Base-by-base conservation (phyloP, 2,888 invertebrate species). In the Epicampocera succincta region DNA sequence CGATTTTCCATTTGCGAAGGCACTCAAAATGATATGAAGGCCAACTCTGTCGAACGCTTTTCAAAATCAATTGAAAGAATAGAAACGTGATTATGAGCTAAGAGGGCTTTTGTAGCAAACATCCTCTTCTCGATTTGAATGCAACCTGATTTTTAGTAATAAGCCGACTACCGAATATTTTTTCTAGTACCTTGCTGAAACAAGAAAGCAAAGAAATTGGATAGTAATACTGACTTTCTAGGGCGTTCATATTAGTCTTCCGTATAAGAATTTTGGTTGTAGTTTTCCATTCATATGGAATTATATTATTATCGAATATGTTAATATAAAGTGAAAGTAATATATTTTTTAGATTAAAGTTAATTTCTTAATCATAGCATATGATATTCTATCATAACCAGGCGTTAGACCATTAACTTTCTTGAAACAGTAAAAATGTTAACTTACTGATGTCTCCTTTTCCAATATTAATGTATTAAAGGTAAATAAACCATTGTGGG, bases 161-260 rank as follows among this genome's bases (percentile, higher is more conserved):
- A n/a, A 74, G 19, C 2, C 63, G 21, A 17, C 46, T 66, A 1
- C 54, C 48, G n/a, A 77, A 54, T 6, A 77, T 71, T 52, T 44
- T 50, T 38, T 75, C 29, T 11, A 68, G 17, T 13, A 66, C 9
- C 58, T 69, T 81, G 9, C 56, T 33, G 1, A 81, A 9, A 17
- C 56, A 76, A 3, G 73, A 25, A 11, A 77, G n/a, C 12, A 66
- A 42, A 0, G 42, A 68, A 8, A 76, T 81, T 19, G 61, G 61
- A 9, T n/a, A n/a, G n/a, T 61, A 72, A 1, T 12, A 54, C 9
- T 63, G 63, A 15, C 46, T 38, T 0, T 50, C 33, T 3, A 50
- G 21, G 52, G n/a, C 1, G n/a, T n/a, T n/a, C n/a, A n/a, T n/a
- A n/a, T n/a, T n/a, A n/a, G n/a, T n/a, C n/a, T n/a, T n/a, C n/a